phyloP scores from a whole-genome alignment of 1,140 invertebrate genomes.

The Lerema accius region DNA sequence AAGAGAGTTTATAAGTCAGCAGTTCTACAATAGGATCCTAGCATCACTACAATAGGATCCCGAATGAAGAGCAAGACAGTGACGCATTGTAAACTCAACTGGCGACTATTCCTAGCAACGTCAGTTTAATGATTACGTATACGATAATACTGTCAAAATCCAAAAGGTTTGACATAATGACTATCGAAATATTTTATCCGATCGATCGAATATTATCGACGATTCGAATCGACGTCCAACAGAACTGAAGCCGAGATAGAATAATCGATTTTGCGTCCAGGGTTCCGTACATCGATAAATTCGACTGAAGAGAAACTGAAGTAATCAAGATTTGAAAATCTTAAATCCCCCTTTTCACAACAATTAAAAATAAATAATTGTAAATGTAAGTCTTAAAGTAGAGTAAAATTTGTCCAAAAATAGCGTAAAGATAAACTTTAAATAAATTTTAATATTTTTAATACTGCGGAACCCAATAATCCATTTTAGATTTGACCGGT shows the following conservation, averaged over 20 bases:
- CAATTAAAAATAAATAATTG: no score
- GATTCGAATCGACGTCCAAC: conserved; percentile 44
- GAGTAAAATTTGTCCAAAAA: no score
- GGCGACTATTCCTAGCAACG: conserved; percentile 7
- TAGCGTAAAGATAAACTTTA: no score
- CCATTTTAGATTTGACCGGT: no score
- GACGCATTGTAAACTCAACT: background rate
- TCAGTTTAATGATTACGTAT: conserved; percentile 43
- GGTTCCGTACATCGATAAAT: conserved; percentile 32
- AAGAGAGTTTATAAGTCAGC: background rate
- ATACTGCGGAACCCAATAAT: background rate
- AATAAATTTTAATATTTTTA: no score
- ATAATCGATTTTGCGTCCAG: conserved; percentile 48
- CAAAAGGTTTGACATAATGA: conserved; percentile 60
- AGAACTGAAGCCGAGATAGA: conserved; percentile 43
- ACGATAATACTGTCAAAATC: conserved; percentile 56
- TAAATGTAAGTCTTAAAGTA: no score
- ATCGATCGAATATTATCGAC: conserved; percentile 43
- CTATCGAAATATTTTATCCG: conserved; percentile 53
- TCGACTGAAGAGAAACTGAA: no score
- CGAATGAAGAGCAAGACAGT: no score
- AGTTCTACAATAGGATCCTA: no score
- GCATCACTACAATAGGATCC: background rate
- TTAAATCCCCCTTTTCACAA: no score
- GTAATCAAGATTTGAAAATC: no score